Conservation (phyloP, 2,797 vertebrate species). For the Distichodus sexfasciatus region DNA sequence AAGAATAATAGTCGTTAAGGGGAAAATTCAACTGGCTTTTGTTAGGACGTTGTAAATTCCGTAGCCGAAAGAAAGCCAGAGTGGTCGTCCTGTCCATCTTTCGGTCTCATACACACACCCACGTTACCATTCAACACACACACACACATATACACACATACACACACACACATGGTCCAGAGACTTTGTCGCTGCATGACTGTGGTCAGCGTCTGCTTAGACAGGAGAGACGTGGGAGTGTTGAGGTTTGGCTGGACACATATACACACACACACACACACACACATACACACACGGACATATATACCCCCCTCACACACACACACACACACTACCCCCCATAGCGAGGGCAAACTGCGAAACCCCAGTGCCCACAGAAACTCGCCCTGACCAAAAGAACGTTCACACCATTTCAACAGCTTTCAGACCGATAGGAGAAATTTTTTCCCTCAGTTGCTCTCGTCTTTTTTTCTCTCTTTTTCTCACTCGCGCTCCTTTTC, state of each 20-base stretch:
- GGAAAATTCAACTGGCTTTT: constrained; percentile 51
- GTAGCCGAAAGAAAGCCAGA: constrained; percentile 48
- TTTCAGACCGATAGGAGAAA: constrained; percentile 46
- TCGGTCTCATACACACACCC: constrained; percentile 26
- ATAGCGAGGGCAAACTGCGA: constrained; percentile 45
- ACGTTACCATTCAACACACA: background rate
- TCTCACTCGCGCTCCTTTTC: constrained; percentile 13
- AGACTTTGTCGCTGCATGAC: constrained; percentile 51
- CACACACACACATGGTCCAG: constrained; percentile 49
- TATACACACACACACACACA: constrained; percentile 2
- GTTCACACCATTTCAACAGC: constrained; percentile 46
- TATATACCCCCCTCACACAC: constrained; percentile 17
- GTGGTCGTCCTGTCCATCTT: constrained; percentile 44
- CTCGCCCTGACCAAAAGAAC: constrained; percentile 33
- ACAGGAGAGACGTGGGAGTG: constrained; percentile 28
- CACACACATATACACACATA: constrained; percentile 2
- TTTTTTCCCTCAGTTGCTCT: constrained; percentile 65
- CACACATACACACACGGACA: constrained; percentile 16
- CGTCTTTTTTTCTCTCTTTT: background rate
- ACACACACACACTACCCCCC: constrained; percentile 35
- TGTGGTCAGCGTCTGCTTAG: constrained; percentile 54
- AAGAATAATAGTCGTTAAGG: constrained; percentile 65
- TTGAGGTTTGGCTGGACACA: constrained; percentile 36
- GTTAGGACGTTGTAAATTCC: constrained; percentile 74
- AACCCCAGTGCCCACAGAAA: constrained; percentile 49